Evolutionary conservation across 2,113 vertebrate species (phyloP).

Genomic region (Neolamprologus variostigma): DNA sequence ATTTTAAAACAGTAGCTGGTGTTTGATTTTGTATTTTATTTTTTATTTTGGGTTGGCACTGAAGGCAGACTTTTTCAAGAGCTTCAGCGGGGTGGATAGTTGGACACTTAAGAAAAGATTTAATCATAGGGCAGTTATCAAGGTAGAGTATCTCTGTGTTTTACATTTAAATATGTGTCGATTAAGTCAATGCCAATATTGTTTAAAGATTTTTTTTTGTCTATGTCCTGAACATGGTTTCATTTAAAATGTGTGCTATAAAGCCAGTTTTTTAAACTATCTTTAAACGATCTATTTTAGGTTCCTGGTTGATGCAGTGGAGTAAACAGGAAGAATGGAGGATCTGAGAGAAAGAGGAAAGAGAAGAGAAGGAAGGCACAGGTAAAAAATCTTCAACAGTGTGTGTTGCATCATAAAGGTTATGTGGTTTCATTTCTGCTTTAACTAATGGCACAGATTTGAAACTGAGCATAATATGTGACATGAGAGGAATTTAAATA

Average conservation of each 20-base stretch:
- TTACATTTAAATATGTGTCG: neutral
- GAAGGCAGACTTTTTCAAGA: neutral
- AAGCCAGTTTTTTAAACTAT: neutral
- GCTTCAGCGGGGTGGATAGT: neutral
- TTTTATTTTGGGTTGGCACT: neutral
- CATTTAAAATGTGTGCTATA: neutral
- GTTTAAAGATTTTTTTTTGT: neutral
- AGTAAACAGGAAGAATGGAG: slow-evolving; percentile 41
- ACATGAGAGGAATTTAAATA: neutral
- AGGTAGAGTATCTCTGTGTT: neutral
- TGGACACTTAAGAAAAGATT: neutral
- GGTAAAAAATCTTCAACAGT: slow-evolving; percentile 23
- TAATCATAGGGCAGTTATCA: neutral
- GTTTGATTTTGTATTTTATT: neutral
- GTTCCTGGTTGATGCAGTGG: neutral
- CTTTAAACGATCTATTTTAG: neutral
- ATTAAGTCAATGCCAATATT: neutral
- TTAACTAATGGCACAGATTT: neutral
- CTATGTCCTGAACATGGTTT: neutral
- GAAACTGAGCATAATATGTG: neutral
- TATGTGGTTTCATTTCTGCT: neutral
- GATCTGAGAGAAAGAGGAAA: slow-evolving; percentile 48
- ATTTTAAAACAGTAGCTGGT: neutral
- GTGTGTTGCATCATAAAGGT: neutral
- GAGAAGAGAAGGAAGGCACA: slow-evolving; percentile 58